phyloP scores from a whole-genome alignment of 2,888 invertebrate genomes.

The Diaprepes abbreviatus region DNA sequence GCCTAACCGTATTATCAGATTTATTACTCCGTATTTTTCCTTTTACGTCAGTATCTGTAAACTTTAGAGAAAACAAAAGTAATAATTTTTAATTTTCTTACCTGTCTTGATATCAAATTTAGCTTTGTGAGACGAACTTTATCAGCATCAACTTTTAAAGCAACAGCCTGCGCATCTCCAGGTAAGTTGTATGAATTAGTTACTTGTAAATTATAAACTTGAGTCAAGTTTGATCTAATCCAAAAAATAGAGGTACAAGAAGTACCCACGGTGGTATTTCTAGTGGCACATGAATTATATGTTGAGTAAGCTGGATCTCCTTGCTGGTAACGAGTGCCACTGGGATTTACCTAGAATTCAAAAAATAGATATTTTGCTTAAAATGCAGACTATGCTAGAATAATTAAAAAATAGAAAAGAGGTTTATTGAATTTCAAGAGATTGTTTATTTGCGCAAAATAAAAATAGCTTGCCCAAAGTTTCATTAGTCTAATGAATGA shows the following conservation, averaged over 20 bases:
- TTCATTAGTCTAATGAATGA: too few relatives aligned
- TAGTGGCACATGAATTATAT: constrained; percentile 20
- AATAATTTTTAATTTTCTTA: neutral
- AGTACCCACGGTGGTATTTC: constrained; percentile 14
- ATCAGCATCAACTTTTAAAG: constrained; percentile 28
- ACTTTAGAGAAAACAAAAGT: too few relatives aligned
- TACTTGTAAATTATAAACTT: constrained; percentile 26
- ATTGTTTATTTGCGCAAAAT: neutral
- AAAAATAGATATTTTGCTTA: neutral
- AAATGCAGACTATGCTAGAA: too few relatives aligned
- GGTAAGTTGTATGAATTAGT: constrained; percentile 10
- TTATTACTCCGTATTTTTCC: too few relatives aligned
- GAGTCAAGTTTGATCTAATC: constrained; percentile 11
- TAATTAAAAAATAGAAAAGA: neutral
- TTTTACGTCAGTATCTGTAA: too few relatives aligned
- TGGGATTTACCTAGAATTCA: constrained; percentile 25
- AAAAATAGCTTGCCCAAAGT: neutral
- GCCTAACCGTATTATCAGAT: too few relatives aligned
- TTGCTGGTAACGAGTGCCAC: constrained; percentile 16
- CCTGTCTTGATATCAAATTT: constrained; percentile 18
- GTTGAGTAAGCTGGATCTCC: constrained; percentile 31
- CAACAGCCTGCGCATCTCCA: constrained; percentile 25
- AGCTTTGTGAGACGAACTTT: constrained; percentile 5
- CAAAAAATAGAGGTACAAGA: constrained; percentile 28
- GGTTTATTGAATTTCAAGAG: neutral